Evolutionary conservation across 2,113 vertebrate species (phyloP), one percentile per base, ranked within the genome.

Genomic region (Oryzias melastigma): DNA sequence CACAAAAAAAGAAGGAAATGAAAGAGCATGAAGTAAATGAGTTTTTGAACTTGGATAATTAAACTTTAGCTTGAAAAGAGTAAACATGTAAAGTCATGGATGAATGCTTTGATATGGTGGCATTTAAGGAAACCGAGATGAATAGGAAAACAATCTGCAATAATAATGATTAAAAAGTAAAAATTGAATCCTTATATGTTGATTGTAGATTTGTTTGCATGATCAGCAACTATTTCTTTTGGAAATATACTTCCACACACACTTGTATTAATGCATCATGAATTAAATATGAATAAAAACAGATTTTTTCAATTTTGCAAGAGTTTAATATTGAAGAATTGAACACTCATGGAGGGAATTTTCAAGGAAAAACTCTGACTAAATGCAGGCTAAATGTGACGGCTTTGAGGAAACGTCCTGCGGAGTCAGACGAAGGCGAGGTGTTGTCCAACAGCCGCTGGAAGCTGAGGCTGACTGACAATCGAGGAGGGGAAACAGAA

Each of bases 381-480:
- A 18, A 46, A 47, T 47, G 18, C n/a, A 19, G n/a, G 7, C 10
- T 12, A 35, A 35, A 35, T 35, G 8, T 12, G 35, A 35, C 35
- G 10, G 8, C 35, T 35, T 10, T 12, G 35, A 47, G 7, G 46
- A 47, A 18, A 47, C n/a, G 7, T n/a, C 7, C 7, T 46, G 44
- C 17, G 7, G n/a, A 12, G 12, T 18, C n/a, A 40, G 42, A 58
- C 50, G 72, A 72, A 67, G 72, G 78, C 22, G 78, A 59, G 65
- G 68, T 65, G 70, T 53, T 77, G 46, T 67, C 65, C 60, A 20
- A 75, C 53, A 77, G 50, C 58, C 43, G 40, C 27, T 68, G 42
- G 71, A 73, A 68, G 67, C 52, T 55, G 43, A 58, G 57, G 83
- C 18, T 82, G 82, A 84, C 1, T 53, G 77, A 81, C 62, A 48